Conservation (phyloP, 1,140 invertebrate genomes). For the Sweltsa coloradensis region DNA sequence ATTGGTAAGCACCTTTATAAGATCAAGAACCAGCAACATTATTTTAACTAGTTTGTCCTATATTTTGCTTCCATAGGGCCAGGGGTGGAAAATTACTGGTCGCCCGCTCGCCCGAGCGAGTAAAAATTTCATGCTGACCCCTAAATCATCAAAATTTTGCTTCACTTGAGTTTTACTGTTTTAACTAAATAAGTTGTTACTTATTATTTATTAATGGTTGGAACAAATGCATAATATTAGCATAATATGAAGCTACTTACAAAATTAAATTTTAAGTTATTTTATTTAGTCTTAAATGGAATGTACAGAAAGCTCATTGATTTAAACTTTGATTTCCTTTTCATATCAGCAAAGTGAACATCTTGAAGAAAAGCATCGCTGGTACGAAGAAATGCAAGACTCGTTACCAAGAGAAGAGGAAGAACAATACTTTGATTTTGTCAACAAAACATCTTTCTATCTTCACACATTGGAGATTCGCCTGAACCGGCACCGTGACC, state of each 20-base stretch:
- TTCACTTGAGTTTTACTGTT: background rate
- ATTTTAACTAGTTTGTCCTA: too few relatives aligned
- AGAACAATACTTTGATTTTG: constrained; percentile 27
- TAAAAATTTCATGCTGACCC: too few relatives aligned
- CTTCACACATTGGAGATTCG: constrained; percentile 32
- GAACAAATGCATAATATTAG: background rate
- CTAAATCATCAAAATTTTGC: too few relatives aligned
- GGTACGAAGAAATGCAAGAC: constrained; percentile 32
- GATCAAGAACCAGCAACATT: too few relatives aligned
- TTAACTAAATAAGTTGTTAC: background rate
- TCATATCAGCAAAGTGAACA: constrained; percentile 4
- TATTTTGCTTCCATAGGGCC: too few relatives aligned
- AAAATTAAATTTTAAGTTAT: constrained; percentile 9
- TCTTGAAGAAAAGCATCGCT: constrained; percentile 32
- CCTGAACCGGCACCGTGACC: constrained; percentile 27
- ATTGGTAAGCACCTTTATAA: too few relatives aligned
- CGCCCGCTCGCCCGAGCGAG: too few relatives aligned
- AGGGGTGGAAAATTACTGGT: too few relatives aligned
- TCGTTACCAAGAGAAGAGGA: constrained; percentile 29
- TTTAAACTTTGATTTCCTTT: background rate
- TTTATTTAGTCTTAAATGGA: constrained; percentile 12
- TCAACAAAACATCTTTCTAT: constrained; percentile 28
- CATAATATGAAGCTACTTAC: constrained; percentile 3
- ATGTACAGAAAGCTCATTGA: background rate
- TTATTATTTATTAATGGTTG: background rate